Evolutionary conservation across 2,113 vertebrate genomes (phyloP), one percentile per base, ranked within the genome.

Genomic region (Xenopus laevis): DNA sequence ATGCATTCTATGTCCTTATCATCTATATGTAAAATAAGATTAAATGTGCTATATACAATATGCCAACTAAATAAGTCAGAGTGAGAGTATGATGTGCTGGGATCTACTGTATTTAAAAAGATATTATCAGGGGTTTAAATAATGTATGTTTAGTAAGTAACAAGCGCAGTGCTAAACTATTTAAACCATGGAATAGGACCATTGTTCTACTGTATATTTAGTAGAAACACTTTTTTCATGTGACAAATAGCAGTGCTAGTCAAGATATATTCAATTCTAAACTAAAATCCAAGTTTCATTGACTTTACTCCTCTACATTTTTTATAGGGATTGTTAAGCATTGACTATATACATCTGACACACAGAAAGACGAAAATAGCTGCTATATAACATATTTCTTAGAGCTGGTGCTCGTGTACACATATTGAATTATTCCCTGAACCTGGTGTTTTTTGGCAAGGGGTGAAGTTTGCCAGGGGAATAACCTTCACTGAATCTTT

Each of bases 401-500:
- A 97, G 84, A 98, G 86, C 86, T 95, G 94, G 88, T 96, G 91
- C 89, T 98, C 96, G 7, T 94, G 92, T 65, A 95, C 72, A 79
- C 94, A 92, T 0, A 90, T 74, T 16, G 86, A 18, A 71, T 82
- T 84, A 17, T 79, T 77, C 13, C 82, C 87, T 2, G 88, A 81
- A 13, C 82, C 79, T 0, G 89, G 81, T 0, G 84, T 81, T 82
- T 90, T 87, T 77, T 92, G 91, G 77, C 84, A 76, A 0, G 89
- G 83, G 6, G 90, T 87, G 71, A 98, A 97, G 81, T 91, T 96
- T 52, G 93, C 93, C 87, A 98, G 87, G 12, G 94, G 91, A 78
- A 98, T 98, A 77, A 96, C 91, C 89, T 97, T 97, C 82, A 94
- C 86, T 0, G 94, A 86, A 45, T 97, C 92, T 78, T 95, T 93